Evolutionary conservation across 2,113 vertebrate genomes (phyloP).

Genomic region (human): GRCh38 chr6:134189501-134190000

Average conservation of each 20-base stretch:
- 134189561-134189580: background rate
- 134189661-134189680: conserved; percentile 21
- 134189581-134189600: background rate
- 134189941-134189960: too few species aligned
- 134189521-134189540: background rate
- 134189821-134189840: background rate
- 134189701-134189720: conserved; percentile 19
- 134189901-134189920: too few species aligned
- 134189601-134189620: background rate
- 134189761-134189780: background rate
- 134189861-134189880: too few species aligned
- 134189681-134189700: conserved; percentile 47
- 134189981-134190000: too few species aligned
- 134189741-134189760: conserved; percentile 9
- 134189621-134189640: background rate
- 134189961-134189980: too few species aligned
- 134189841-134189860: too few species aligned
- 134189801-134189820: background rate
- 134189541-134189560: background rate
- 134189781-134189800: background rate
- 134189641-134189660: background rate
- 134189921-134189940: too few species aligned
- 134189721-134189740: conserved; percentile 11
- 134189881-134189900: too few species aligned
- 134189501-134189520: background rate